Evolutionary conservation across 2,888 invertebrate genomes (phyloP).

Genomic region (Xanthia icteritia): DNA sequence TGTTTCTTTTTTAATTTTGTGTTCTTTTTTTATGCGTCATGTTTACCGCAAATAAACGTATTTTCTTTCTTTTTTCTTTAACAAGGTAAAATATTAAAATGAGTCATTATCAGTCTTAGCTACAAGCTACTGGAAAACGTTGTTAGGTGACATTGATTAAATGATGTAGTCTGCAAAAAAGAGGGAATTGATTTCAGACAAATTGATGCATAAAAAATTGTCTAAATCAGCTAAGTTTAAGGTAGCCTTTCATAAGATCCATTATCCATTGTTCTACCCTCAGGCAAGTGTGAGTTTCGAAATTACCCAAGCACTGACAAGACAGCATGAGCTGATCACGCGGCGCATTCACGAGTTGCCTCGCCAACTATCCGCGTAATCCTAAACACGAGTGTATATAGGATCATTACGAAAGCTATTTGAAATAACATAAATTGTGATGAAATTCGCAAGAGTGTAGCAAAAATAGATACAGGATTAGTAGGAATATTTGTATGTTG

Average conservation of each 20-base stretch:
- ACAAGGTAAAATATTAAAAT: not conserved
- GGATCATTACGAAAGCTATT: not conserved
- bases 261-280: not conserved
- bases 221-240: too few species aligned
- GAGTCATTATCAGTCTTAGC: not conserved
- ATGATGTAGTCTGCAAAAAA: not conserved
- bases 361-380: not conserved
- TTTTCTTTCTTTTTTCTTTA: too few species aligned
- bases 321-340: conserved; percentile 1
- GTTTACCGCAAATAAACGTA: too few species aligned
- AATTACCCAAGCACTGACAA: not conserved
- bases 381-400: not conserved
- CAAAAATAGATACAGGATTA: not conserved
- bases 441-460: not conserved
- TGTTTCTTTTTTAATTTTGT: too few species aligned
- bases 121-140: not conserved
- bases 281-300: not conserved
- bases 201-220: too few species aligned
- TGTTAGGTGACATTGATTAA: not conserved
- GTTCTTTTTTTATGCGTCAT: too few species aligned
- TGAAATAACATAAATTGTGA: not conserved
- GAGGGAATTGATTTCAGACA: too few species aligned
- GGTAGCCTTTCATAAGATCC: not conserved
- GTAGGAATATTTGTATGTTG: not conserved
- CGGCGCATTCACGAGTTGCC: not conserved